Evolutionary conservation across 2,113 vertebrate genomes (phyloP).

Genomic region (Aviceda subcristata): DNA sequence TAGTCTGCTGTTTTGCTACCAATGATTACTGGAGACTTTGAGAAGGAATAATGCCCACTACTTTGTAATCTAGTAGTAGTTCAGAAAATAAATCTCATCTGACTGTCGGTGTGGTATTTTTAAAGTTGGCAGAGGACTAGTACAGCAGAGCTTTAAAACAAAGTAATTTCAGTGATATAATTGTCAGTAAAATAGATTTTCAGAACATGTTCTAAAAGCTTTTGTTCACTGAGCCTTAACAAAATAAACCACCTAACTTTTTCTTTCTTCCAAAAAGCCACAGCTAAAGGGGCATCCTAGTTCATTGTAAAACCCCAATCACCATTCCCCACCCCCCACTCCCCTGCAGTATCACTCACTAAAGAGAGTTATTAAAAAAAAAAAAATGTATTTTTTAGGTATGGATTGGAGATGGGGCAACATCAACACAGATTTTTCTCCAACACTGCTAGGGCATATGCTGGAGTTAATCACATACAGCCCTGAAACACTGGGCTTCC

Average conservation of each 20-base stretch:
- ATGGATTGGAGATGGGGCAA: neutral
- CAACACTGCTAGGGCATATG: neutral
- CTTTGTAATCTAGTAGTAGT: neutral
- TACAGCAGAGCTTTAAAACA: neutral
- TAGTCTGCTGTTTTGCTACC: neutral
- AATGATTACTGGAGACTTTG: neutral
- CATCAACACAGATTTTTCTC: neutral
- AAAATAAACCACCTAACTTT: neutral
- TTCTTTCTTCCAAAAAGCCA: neutral
- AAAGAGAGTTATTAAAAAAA: neutral
- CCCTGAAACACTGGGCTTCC: neutral
- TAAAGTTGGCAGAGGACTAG: neutral
- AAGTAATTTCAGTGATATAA: neutral
- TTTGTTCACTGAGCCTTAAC: neutral
- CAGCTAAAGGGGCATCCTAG: neutral
- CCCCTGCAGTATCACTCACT: accelerated
- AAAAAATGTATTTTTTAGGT: neutral
- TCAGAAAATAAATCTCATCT: neutral
- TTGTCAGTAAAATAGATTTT: neutral
- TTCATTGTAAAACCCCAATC: neutral
- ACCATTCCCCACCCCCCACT: accelerated
- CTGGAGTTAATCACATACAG: neutral
- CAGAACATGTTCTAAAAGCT: neutral
- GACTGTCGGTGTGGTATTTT: neutral
- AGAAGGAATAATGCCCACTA: neutral